phyloP scores from a whole-genome alignment of 2,113 vertebrate genomes.

The Callopanchax toddi region DNA sequence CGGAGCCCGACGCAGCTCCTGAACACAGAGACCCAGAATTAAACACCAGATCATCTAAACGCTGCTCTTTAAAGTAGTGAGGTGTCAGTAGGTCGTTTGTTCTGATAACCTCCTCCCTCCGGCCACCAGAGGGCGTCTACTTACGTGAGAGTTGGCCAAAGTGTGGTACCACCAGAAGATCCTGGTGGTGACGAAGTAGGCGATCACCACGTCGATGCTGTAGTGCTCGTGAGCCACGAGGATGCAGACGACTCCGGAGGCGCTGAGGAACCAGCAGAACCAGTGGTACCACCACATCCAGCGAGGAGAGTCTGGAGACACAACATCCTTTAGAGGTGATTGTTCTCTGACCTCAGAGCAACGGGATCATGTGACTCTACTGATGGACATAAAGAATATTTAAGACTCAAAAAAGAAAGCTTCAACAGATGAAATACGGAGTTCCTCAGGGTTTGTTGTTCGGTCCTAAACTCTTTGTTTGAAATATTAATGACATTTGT shows the following conservation, averaged over 20 bases:
- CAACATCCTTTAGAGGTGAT: background rate
- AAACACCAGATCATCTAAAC: too few species aligned
- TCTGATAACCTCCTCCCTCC: too few species aligned
- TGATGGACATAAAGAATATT: too few species aligned
- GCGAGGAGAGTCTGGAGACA: slow-evolving; percentile 85
- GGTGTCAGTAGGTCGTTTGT: too few species aligned
- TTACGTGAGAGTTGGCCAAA: slow-evolving; percentile 92
- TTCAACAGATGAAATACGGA: too few species aligned
- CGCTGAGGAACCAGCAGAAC: slow-evolving; percentile 90
- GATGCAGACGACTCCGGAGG: slow-evolving; percentile 88
- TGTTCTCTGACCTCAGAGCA: background rate
- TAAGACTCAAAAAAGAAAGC: too few species aligned
- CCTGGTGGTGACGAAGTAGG: slow-evolving; percentile 89
- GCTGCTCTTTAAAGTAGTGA: too few species aligned
- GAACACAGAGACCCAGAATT: slow-evolving; percentile 10
- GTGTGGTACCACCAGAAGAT: slow-evolving; percentile 97
- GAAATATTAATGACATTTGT: too few species aligned
- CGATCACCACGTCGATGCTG: slow-evolving; percentile 91
- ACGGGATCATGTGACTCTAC: too few species aligned
- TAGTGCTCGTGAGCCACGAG: slow-evolving; percentile 95
- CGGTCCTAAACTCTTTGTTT: too few species aligned
- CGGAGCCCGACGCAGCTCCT: slow-evolving; percentile 86
- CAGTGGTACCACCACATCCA: slow-evolving; percentile 92
- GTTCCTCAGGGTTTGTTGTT: too few species aligned
- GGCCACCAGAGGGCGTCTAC: slow-evolving; percentile 1